Evolutionary conservation across 2,797 vertebrate species (phyloP).

Genomic region (Apogon talboti): DNA sequence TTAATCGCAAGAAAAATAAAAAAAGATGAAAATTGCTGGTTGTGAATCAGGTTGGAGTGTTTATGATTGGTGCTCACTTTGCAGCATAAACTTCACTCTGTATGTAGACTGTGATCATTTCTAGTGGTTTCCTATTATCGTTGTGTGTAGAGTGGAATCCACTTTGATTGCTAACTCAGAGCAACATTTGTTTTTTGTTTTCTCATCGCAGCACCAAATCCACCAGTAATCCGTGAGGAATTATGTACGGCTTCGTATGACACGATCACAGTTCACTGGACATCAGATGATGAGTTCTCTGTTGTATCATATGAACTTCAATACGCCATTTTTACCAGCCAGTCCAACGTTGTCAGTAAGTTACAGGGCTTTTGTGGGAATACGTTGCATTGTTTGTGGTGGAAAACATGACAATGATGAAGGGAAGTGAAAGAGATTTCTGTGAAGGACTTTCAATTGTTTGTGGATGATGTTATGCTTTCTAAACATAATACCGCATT

Average conservation of each 20-base stretch:
- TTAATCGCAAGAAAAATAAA: constrained; percentile 33
- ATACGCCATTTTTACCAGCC: constrained; percentile 97
- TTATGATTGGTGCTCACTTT: constrained; percentile 45
- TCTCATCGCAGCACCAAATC: constrained; percentile 89
- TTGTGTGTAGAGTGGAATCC: constrained; percentile 28
- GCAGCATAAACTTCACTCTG: constrained; percentile 51
- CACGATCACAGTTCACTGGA: constrained; percentile 98
- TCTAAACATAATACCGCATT: constrained; percentile 41
- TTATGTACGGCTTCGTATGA: constrained; percentile 97
- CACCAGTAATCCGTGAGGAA: constrained; percentile 95
- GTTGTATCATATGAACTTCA: constrained; percentile 97
- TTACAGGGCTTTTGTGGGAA: constrained; percentile 53
- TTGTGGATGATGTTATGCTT: constrained; percentile 38
- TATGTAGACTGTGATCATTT: constrained; percentile 41
- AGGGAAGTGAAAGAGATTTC: constrained; percentile 46
- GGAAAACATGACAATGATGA: constrained; percentile 37
- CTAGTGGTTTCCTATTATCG: background rate
- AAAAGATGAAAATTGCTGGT: constrained; percentile 35
- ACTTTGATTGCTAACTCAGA: constrained; percentile 34
- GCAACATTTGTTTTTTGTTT: constrained; percentile 43
- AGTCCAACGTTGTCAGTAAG: constrained; percentile 98
- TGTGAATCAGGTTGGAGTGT: constrained; percentile 62
- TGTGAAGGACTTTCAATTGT: constrained; percentile 33
- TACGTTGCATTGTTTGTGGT: constrained; percentile 18
- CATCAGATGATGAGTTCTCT: constrained; percentile 95